Conservation (phyloP, 2,888 invertebrate genomes). For the Sarcophaga subvicina region DNA sequence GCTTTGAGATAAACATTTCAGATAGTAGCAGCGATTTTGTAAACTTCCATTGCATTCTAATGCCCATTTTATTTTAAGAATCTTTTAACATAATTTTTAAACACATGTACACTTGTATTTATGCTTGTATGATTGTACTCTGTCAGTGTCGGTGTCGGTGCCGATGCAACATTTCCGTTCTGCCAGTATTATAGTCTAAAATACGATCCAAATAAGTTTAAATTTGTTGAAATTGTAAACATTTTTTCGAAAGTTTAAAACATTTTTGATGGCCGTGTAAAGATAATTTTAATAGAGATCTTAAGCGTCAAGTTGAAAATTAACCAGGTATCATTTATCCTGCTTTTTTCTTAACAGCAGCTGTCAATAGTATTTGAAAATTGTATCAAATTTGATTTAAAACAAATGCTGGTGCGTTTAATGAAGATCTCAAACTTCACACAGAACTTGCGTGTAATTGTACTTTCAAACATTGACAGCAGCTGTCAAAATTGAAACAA, state of each 20-base stretch:
- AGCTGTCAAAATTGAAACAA: background rate
- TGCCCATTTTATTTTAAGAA: background rate
- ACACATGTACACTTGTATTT: background rate
- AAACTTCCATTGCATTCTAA: conserved; percentile 13
- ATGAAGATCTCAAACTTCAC: background rate
- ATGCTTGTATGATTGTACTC: background rate
- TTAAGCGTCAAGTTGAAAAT: too few relatives aligned
- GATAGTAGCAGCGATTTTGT: conserved; percentile 16
- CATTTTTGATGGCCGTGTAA: background rate
- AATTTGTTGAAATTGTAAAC: background rate
- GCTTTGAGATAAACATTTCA: conserved; percentile 46
- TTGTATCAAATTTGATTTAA: background rate
- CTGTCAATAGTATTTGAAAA: background rate
- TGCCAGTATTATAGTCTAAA: background rate
- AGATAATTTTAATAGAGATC: conserved; percentile 12
- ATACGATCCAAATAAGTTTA: background rate
- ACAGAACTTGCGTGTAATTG: background rate
- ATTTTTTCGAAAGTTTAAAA: background rate
- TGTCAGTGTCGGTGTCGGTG: background rate
- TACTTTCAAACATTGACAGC: background rate
- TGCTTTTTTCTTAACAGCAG: background rate
- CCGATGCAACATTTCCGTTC: conserved; percentile 2
- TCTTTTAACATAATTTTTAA: conserved; percentile 15
- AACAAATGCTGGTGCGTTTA: too few relatives aligned
- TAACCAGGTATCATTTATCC: too few relatives aligned